Base-by-base conservation (phyloP, 1,140 invertebrate genomes). In the Ceratitis capitata region DNA sequence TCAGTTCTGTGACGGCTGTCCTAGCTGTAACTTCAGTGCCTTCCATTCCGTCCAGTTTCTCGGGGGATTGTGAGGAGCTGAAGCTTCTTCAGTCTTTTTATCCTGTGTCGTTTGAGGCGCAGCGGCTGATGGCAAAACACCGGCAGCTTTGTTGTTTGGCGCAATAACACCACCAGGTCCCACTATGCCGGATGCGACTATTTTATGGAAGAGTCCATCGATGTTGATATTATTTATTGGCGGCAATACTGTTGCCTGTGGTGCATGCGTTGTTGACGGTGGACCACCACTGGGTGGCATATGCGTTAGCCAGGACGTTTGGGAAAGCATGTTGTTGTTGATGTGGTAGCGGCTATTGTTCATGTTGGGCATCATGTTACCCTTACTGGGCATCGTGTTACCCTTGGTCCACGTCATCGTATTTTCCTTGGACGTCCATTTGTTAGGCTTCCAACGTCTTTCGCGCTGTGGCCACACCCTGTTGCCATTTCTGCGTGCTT, bases 111-210 rank as follows among this genome's bases (percentile, higher is more conserved):
- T 47, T 82, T 86, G 86, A 32, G 49, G 85, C 74, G 42, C 49
- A 32, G 78, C 78, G 82, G 45, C 61, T 29, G n/a, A 47, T 32
- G 39, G 85, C 16, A 51, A 19, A 42, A 35, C 32, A 29, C 42
- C 56, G 0, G 39, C 78, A 39, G 58, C 12, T 39, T 84, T 86
- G 29, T 87, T 90, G 19, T 32, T 84, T 42, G 88, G 85, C 42
- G 35, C 29, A 23, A 23, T 3, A 69, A 69, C 56, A 92, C 92
- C 58, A 91, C 87, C 87, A n/a, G 86, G n/a, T n/a, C 93, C 94
- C 56, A 98, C 95, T 32, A 98, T 96, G n/a, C 97, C 97, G 29
- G 95, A 95, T 0, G 95, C 95, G 0, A 98, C 94, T 0, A 98
- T 91, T 90, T 97, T 97, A 86, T 96, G 95, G 88, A 97, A 97